Percentiles rank a stretch among this genome's conserved stretches.
Evolutionary conservation across 2,888 invertebrate genomes (phyloP).

Genomic region (Brenthis daphne): DNA sequence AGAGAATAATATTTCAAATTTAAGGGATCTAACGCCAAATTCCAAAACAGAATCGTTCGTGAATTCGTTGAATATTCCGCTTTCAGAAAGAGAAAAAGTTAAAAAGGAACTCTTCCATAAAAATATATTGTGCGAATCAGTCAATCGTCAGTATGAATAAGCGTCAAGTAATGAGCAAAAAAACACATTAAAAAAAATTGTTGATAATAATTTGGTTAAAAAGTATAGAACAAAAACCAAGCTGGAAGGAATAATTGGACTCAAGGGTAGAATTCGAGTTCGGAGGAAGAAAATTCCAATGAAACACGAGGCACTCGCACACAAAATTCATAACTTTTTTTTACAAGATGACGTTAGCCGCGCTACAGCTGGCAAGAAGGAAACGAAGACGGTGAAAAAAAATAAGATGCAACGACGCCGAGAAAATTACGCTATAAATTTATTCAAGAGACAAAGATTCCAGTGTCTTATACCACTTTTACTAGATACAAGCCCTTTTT

Average conservation of each 20-base stretch:
- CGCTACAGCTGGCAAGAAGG: not conserved
- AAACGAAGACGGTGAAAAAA: conserved; percentile 1
- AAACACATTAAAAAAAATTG: not conserved
- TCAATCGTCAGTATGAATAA: not conserved
- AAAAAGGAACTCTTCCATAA: conserved; percentile 3
- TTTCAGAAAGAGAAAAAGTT: conserved; percentile 4
- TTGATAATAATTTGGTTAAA: not conserved
- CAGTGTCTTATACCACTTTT: no score
- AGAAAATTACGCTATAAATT: no score
- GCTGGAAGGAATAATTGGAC: not conserved
- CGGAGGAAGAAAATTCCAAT: no score
- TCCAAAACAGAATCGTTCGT: not conserved
- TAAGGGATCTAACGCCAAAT: not conserved
- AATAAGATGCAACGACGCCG: not conserved
- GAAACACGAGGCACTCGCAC: not conserved
- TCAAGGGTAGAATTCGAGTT: not conserved
- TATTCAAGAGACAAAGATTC: no score
- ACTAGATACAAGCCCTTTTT: no score
- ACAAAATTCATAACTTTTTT: not conserved
- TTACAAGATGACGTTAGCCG: not conserved
- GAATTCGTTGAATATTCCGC: not conserved
- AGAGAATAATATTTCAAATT: not conserved
- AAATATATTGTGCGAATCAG: not conserved
- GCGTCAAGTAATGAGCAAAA: not conserved
- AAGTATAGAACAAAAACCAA: not conserved